Evolutionary conservation across 2,113 vertebrate genomes (phyloP).

Genomic region (Mesitornis unicolor): DNA sequence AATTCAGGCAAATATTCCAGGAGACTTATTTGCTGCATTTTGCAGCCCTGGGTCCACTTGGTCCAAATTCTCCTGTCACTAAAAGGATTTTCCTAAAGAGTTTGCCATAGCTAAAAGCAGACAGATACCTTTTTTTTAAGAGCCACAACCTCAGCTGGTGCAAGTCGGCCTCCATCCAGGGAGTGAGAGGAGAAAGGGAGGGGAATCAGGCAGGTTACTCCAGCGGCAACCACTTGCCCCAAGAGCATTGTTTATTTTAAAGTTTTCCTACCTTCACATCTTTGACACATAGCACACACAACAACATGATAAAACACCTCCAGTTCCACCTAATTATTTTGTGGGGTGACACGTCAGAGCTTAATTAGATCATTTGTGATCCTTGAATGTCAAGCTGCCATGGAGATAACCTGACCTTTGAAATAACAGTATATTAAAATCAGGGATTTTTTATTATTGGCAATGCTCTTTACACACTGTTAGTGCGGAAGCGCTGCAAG

Average conservation of each 20-base stretch:
- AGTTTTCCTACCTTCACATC: neutral
- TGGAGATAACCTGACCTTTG: neutral
- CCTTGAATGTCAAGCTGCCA: constrained; percentile 48
- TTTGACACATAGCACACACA: neutral
- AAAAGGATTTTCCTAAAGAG: neutral
- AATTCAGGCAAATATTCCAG: neutral
- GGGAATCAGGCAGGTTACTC: neutral
- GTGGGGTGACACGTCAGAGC: constrained; percentile 17
- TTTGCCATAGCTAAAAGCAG: neutral
- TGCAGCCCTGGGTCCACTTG: neutral
- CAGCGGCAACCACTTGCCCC: neutral
- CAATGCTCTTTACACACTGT: neutral
- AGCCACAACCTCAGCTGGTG: neutral
- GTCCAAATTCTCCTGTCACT: neutral
- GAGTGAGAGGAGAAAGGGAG: neutral
- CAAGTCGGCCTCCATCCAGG: neutral
- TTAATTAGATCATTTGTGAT: constrained; percentile 40
- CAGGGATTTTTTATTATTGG: neutral
- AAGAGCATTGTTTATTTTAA: neutral
- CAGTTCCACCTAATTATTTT: constrained; percentile 16
- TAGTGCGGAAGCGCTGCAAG: neutral
- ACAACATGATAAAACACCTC: neutral
- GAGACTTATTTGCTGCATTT: neutral
- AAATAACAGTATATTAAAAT: neutral
- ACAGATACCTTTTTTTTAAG: neutral